phyloP scores from a whole-genome alignment of 2,888 invertebrate species.

The Corythucha ciliata region DNA sequence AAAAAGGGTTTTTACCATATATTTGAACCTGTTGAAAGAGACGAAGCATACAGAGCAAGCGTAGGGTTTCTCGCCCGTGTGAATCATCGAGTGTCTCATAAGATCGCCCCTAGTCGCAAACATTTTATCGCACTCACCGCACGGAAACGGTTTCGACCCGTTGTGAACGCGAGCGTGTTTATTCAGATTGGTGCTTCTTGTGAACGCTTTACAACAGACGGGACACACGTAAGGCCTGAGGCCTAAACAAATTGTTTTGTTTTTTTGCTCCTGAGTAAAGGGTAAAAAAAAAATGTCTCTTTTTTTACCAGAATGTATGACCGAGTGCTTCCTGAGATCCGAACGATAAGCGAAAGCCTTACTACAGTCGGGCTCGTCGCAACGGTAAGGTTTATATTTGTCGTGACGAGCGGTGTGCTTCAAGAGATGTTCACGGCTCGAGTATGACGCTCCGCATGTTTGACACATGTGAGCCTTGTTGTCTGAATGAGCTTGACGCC shows the following conservation, averaged over 20 bases:
- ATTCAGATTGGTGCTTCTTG: slow-evolving; percentile 45
- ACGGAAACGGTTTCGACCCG: slow-evolving; percentile 39
- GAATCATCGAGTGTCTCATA: slow-evolving; percentile 58
- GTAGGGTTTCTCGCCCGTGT: slow-evolving; percentile 61
- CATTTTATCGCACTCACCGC: slow-evolving; percentile 60
- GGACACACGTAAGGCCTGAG: slow-evolving; percentile 59
- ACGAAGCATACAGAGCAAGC: slow-evolving; percentile 57
- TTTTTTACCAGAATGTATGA: slow-evolving; percentile 47
- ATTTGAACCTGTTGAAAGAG: slow-evolving; percentile 51
- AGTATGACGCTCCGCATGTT: slow-evolving; percentile 49
- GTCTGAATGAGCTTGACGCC: slow-evolving; percentile 33
- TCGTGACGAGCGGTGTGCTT: slow-evolving; percentile 55
- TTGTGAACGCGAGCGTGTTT: slow-evolving; percentile 35
- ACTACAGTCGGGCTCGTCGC: slow-evolving; percentile 47
- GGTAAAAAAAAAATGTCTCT: no score
- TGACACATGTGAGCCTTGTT: slow-evolving; percentile 33
- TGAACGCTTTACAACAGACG: slow-evolving; percentile 64
- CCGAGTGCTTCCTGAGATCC: slow-evolving; percentile 37
- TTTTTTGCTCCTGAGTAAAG: no score
- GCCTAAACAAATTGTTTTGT: no score
- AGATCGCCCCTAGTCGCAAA: slow-evolving; percentile 61
- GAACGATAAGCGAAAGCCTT: slow-evolving; percentile 52
- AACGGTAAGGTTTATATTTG: slow-evolving; percentile 50
- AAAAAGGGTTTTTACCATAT: no score
- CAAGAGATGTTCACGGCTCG: slow-evolving; percentile 53